Base-by-base conservation (phyloP, 2,113 vertebrate species). In the Gila orcuttii region DNA sequence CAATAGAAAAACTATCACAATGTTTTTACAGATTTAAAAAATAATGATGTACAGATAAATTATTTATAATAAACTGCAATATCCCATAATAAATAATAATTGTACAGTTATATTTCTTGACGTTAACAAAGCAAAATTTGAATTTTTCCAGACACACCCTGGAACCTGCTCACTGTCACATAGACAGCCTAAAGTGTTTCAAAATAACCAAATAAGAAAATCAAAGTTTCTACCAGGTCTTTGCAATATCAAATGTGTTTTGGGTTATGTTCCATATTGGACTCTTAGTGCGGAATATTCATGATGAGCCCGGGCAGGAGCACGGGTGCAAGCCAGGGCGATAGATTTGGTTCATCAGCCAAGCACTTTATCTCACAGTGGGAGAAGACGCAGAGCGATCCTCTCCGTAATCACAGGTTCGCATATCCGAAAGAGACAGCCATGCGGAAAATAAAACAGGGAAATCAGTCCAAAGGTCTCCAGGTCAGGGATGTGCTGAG, bases 371-470 rank as follows among this genome's bases (percentile, higher is more conserved):
- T 79, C 66, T 75, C 64, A 84, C 77, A 82, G 69, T 68, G 33
- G 57, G 79, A 8, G 7, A 64, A 45, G 47, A 68, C 17, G 19
- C 62, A 52, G 28, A 28, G 47, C 31, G 39, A 74, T 74, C 79
- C 66, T 57, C 42, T 82, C 71, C 28, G 11, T 19, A 82, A 55
- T 66, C 69, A 31, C 55, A 73, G 71, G 68, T 75, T 64, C 79
- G 23, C 79, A 75, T 82, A 75, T 86, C 85, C 75, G 85, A 88
- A 82, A 88, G n/a, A 36, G 50, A 85, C 83, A 86, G 75, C 75
- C 75, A 81, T 84, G 76, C 74, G 36, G 60, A 90, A 89, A 87
- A 88, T 84, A 79, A 87, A 83, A 86, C 74, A 87, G 83, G 84
- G 69, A 88, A 90, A 86, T 87, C 83, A 88, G 69, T 84, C 80